Evolutionary conservation across 2,113 vertebrate genomes (phyloP).

Genomic region (Lycaon pictus): DNA sequence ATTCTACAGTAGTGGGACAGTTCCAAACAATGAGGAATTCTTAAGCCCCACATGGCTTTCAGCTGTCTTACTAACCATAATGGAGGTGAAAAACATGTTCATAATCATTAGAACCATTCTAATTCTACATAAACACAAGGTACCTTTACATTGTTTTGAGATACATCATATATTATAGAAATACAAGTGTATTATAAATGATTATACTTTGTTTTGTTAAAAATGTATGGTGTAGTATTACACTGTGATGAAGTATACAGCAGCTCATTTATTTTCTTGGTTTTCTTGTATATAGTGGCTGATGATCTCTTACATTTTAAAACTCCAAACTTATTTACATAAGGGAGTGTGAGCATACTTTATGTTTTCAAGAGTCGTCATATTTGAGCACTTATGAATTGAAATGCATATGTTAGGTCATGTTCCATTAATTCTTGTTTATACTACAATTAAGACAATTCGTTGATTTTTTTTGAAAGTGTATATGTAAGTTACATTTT

Average conservation of each 20-base stretch:
- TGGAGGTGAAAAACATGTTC: not conserved
- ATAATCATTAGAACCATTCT: not conserved
- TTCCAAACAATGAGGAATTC: not conserved
- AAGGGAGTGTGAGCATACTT: not conserved
- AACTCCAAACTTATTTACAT: not conserved
- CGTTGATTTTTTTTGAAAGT: not conserved
- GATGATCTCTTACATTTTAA: not conserved
- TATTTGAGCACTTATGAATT: not conserved
- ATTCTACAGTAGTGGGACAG: not conserved
- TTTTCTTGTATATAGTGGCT: not conserved
- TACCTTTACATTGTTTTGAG: not conserved
- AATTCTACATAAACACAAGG: not conserved
- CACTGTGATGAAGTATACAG: not conserved
- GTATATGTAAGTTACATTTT: not conserved
- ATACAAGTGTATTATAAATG: not conserved
- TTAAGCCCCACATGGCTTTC: not conserved
- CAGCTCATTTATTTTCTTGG: not conserved
- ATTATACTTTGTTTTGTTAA: not conserved
- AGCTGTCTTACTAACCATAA: not conserved
- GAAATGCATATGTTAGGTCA: not conserved
- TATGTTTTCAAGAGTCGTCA: not conserved
- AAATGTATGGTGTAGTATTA: not conserved
- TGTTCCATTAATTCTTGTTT: not conserved
- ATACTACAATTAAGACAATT: not conserved
- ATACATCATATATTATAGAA: not conserved